These are phyloP conservation scores for Chorisops tibialis DNA, from an alignment of 2,888 invertebrate species.

Conservation along the genomic window DNA sequence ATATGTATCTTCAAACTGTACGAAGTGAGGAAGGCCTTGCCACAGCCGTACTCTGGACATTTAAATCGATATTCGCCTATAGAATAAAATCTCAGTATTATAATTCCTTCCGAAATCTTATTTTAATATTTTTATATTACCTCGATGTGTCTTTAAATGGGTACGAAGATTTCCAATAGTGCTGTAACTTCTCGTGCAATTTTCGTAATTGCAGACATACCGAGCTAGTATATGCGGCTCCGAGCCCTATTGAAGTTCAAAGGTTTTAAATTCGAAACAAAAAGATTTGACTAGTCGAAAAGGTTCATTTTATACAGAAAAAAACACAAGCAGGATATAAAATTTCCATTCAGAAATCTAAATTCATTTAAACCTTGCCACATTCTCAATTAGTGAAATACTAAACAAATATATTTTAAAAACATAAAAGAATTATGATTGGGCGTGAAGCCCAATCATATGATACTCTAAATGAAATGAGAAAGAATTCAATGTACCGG, in stretches of 20 bases:
- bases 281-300: neutral
- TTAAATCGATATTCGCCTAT: slow-evolving; percentile 92
- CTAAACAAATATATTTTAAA: too few species aligned
- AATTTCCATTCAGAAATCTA: too few species aligned
- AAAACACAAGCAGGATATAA: too few species aligned
- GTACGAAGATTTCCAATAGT: slow-evolving; percentile 92
- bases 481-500: too few species aligned
- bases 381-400: too few species aligned
- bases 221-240: slow-evolving; percentile 61
- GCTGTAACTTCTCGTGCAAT: slow-evolving; percentile 84
- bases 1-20: slow-evolving; percentile 94
- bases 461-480: too few species aligned
- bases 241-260: slow-evolving; percentile 48
- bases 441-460: too few species aligned
- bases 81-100: neutral
- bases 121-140: slow-evolving; percentile 53
- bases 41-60: slow-evolving; percentile 82
- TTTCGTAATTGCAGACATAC: slow-evolving; percentile 84
- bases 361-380: neutral
- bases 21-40: slow-evolving; percentile 90
- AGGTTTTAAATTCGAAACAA: neutral
- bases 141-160: slow-evolving; percentile 94
- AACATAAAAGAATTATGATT: too few species aligned
- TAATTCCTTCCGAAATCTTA: neutral
- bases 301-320: too few species aligned